Evolutionary conservation across 2,797 vertebrate genomes (phyloP), one percentile per base, ranked within the genome.

Genomic region (Naso thynnoides): DNA sequence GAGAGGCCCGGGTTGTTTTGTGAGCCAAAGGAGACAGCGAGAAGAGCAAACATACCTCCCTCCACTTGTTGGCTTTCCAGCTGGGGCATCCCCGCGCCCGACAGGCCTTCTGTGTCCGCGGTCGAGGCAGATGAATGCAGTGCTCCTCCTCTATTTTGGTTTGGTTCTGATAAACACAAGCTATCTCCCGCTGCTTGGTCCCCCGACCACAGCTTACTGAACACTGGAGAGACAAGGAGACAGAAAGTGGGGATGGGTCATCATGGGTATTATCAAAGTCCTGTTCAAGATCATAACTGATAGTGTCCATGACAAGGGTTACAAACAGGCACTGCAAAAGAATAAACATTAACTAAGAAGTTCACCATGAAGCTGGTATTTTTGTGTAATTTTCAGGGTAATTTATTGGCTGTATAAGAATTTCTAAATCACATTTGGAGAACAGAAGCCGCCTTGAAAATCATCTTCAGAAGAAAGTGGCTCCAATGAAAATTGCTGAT

Each of bases 121-220:
- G 98, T 52, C 91, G 95, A 61, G 79, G 90, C 75, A 96, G 92
- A 80, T 96, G 95, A 69, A 89, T 85, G 72, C 98, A 99, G 45
- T 88, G 86, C 44, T 90, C 86, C 29, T 96, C 95, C 68, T 94
- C 94, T 74, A 94, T 86, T 89, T 93, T 90, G 27, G 67, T 89
- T 79, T 94, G 95, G 73, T 94, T 94, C 67, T 88, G 92, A 74
- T 95, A 88, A 77, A 95, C 73, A 59, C 98, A 99, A 81, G 90
- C 61, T 14, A 98, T 90, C 52, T 96, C 95, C 23, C 97, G 95
- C 70, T 94, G 89, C 87, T 97, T 98, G 86, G 93, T 91, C 54
- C 98, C 98, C 60, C 93, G 96, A 29, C 97, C 98, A 88, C 98
- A 99, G 70, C 95, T 96, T 84, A 96, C 96, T 66, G 98, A 98